phyloP scores from a whole-genome alignment of 1,140 invertebrate genomes.

The Lamellibrachia luymesi region DNA sequence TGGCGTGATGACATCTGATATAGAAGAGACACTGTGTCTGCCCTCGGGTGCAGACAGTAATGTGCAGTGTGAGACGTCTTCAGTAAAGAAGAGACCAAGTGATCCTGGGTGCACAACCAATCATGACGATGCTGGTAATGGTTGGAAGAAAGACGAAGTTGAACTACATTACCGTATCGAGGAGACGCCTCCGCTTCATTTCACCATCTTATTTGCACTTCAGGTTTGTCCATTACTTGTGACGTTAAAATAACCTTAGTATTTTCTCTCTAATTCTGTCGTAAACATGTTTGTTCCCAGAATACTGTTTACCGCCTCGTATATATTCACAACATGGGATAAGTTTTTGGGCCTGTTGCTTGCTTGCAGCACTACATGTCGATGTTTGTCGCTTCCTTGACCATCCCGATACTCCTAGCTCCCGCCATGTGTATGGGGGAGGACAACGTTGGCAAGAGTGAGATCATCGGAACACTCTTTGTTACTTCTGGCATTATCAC shows the following conservation, averaged over 20 bases:
- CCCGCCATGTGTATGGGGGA: constrained; percentile 28
- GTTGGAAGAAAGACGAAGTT: not conserved
- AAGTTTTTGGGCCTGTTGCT: not conserved
- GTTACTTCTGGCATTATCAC: constrained; percentile 30
- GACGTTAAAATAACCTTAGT: not conserved
- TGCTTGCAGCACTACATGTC: constrained; percentile 28
- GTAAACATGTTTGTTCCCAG: not conserved
- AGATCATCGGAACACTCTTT: constrained; percentile 30
- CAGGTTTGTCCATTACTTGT: not conserved
- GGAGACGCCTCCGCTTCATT: constrained; percentile 2
- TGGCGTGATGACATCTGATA: not conserved
- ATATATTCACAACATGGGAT: not conserved
- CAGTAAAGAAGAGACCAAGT: not conserved
- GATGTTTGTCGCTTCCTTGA: constrained; percentile 30
- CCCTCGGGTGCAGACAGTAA: not conserved
- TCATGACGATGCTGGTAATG: not conserved
- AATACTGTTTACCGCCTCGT: not conserved
- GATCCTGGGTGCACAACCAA: not conserved
- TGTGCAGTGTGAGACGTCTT: not conserved
- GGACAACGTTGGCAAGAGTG: constrained; percentile 30
- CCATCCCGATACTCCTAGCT: constrained; percentile 26
- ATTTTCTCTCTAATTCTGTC: not conserved
- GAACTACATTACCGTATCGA: constrained; percentile 1
- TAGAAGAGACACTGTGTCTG: not conserved
- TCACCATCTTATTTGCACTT: constrained; percentile 7